A percentile compares a stretch with the other conserved stretches of the same genome.
Conservation (phyloP, 2,113 vertebrate species). For the Lepus timidus region DNA sequence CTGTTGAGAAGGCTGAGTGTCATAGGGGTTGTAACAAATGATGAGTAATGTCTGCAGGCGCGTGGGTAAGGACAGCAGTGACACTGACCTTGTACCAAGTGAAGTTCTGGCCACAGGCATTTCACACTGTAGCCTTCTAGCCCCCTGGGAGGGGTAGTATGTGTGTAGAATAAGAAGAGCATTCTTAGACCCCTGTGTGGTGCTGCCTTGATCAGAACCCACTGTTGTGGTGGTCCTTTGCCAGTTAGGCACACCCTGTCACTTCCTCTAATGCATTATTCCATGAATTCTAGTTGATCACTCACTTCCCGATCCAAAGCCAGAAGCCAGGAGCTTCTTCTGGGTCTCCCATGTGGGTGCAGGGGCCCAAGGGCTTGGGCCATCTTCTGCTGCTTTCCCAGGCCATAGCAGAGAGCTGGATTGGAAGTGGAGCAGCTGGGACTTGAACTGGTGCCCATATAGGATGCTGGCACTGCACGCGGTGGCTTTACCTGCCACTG, state of each 20-base stretch:
- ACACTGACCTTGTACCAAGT: neutral
- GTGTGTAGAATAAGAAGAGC: neutral
- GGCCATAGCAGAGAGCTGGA: too few relatives aligned
- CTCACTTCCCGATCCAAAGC: neutral
- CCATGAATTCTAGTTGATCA: neutral
- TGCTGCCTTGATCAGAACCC: neutral
- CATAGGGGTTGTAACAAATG: neutral
- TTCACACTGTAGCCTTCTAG: neutral
- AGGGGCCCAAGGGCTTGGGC: too few relatives aligned
- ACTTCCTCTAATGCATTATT: neutral
- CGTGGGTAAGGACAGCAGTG: rapidly evolving
- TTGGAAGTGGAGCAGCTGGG: too few relatives aligned
- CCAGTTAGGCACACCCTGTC: neutral
- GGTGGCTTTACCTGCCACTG: too few relatives aligned
- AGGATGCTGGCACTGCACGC: too few relatives aligned
- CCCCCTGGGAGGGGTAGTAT: rapidly evolving
- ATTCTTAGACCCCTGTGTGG: rapidly evolving
- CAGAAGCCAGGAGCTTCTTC: too few relatives aligned
- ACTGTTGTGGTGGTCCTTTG: neutral
- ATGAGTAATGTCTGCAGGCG: neutral
- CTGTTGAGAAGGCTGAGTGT: neutral
- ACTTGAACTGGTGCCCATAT: too few relatives aligned
- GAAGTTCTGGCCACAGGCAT: neutral
- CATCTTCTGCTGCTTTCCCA: too few relatives aligned
- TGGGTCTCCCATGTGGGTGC: too few relatives aligned